Conservation (phyloP, 1,140 invertebrate species). For the Halyomorpha halys region DNA sequence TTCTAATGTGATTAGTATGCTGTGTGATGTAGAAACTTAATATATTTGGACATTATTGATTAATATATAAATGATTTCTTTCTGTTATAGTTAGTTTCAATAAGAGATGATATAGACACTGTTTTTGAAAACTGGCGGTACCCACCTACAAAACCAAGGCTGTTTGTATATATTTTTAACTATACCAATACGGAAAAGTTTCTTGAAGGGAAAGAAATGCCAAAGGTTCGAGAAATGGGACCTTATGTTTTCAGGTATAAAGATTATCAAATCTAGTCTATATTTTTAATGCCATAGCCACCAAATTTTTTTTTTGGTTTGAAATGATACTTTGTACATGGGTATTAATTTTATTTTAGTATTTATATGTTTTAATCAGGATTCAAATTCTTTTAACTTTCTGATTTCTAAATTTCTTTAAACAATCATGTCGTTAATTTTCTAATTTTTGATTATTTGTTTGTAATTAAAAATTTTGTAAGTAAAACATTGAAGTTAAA, state of each 20-base stretch:
- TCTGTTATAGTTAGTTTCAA: slow-evolving; percentile 24
- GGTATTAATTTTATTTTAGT: background rate
- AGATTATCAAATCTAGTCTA: background rate
- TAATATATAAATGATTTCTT: no score
- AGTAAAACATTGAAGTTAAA: no score
- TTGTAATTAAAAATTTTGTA: no score
- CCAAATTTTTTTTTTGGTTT: no score
- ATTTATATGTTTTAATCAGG: background rate
- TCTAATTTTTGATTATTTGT: no score
- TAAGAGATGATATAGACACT: slow-evolving; percentile 25
- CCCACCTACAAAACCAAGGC: slow-evolving; percentile 17
- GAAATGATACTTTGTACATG: no score
- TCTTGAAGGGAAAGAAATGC: slow-evolving; percentile 13
- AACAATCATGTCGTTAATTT: no score
- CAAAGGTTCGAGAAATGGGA: slow-evolving; percentile 20
- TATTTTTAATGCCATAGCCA: background rate
- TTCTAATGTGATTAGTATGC: background rate
- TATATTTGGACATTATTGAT: no score
- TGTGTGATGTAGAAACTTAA: no score
- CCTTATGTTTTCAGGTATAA: slow-evolving; percentile 24
- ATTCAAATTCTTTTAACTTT: no score
- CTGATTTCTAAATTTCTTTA: no score
- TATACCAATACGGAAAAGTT: slow-evolving; percentile 22
- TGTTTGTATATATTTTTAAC: slow-evolving; percentile 22
- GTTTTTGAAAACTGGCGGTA: slow-evolving; percentile 23